Percentiles rank a stretch among this genome's conserved stretches.
These are phyloP conservation scores for Taphrorychus bicolor DNA, from an alignment of 2,888 invertebrate species.

Conservation along the genomic window DNA sequence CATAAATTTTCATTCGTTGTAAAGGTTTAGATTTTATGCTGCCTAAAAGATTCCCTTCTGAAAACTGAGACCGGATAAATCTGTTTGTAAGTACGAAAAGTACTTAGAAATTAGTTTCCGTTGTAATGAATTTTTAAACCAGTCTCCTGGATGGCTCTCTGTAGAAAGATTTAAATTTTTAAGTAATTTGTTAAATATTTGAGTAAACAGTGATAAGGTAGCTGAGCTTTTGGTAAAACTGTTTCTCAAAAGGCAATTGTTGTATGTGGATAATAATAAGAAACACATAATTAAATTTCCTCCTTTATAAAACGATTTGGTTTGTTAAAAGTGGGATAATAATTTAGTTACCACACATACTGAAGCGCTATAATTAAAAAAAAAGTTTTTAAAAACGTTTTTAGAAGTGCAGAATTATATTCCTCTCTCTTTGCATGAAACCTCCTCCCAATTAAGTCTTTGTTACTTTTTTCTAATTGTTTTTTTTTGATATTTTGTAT, in stretches of 20 bases:
- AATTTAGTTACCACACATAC: too few species aligned
- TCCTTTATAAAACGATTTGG: too few species aligned
- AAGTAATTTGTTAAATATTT: background rate
- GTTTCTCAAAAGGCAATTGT: too few species aligned
- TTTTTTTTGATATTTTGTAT: too few species aligned
- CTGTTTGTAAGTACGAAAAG: background rate
- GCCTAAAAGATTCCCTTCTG: background rate
- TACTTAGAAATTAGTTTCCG: background rate
- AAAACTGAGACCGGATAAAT: background rate
- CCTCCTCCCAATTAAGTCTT: too few species aligned
- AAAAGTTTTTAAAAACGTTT: too few species aligned
- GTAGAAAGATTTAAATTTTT: background rate
- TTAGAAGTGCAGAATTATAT: too few species aligned
- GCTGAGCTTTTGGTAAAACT: background rate
- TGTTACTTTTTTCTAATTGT: too few species aligned
- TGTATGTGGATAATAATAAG: background rate
- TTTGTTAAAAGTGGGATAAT: too few species aligned
- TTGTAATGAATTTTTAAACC: background rate
- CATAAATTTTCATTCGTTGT: background rate
- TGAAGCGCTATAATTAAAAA: too few species aligned
- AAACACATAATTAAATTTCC: too few species aligned
- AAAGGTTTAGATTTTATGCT: background rate
- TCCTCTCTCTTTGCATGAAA: too few species aligned
- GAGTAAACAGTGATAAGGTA: background rate
- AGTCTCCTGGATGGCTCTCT: background rate